A percentile compares a stretch with the other conserved stretches of the same genome.
Conservation (phyloP, 2,888 invertebrate species). For the Agrochola macilenta region DNA sequence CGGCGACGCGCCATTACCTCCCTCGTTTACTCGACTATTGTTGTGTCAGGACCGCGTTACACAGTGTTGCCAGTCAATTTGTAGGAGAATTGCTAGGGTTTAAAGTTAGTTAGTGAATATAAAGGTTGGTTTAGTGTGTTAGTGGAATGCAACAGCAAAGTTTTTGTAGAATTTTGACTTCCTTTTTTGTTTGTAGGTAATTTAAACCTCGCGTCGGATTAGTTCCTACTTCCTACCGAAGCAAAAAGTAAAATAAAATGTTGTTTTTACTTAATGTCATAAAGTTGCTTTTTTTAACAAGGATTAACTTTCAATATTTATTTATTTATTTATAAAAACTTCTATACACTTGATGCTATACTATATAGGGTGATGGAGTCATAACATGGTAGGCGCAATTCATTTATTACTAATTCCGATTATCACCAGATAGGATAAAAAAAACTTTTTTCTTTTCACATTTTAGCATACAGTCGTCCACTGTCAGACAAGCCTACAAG, state of each 20-base stretch:
- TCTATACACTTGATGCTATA: not conserved
- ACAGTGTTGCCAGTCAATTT: constrained; percentile 28
- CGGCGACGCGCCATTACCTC: constrained; percentile 81
- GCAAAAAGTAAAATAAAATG: not conserved
- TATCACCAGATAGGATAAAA: not conserved
- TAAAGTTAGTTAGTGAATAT: not conserved
- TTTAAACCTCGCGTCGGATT: not conserved
- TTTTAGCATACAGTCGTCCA: constrained; percentile 69
- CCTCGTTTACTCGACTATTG: constrained; percentile 78
- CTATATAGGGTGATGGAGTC: not conserved
- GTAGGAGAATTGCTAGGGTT: not conserved
- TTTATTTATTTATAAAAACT: not conserved
- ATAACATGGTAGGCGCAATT: not conserved
- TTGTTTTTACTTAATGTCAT: not conserved
- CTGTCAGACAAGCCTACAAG: constrained; percentile 81
- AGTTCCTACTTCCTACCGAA: not conserved
- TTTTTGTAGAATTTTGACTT: not conserved
- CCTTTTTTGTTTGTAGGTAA: not conserved
- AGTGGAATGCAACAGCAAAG: not conserved
- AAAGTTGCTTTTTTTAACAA: not conserved
- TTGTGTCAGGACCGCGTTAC: constrained; percentile 63
- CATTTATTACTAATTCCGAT: not conserved
- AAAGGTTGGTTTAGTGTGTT: not conserved
- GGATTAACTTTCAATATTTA: not conserved
- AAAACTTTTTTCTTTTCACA: constrained; percentile 16